Evolutionary conservation across 2,113 vertebrate species (phyloP).

Genomic region (Bombycilla garrulus): DNA sequence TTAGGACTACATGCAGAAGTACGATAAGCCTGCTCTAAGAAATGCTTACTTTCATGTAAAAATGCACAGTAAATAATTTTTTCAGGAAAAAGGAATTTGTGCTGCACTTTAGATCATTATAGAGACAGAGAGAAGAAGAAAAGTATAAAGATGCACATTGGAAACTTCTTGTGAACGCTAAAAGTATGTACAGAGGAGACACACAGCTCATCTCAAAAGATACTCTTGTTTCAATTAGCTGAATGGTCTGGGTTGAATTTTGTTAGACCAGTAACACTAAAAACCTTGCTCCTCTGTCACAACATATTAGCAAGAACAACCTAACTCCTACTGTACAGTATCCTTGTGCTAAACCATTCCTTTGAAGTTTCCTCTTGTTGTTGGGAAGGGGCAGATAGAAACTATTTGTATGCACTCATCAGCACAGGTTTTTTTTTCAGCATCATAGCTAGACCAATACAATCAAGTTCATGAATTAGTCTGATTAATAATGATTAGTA

Average conservation of each 20-base stretch:
- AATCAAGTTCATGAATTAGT: background rate
- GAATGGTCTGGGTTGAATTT: background rate
- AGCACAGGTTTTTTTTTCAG: background rate
- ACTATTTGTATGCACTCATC: background rate
- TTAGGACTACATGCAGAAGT: background rate
- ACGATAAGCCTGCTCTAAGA: slow-evolving; percentile 3
- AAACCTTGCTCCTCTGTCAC: background rate
- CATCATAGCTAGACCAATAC: background rate
- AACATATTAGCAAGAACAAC: background rate
- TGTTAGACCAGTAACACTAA: background rate
- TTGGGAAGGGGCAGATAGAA: background rate
- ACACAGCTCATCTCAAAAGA: background rate
- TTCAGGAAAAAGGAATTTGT: background rate
- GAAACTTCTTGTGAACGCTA: background rate
- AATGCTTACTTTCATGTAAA: slow-evolving; percentile 1
- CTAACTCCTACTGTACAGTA: background rate
- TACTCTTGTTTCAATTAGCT: background rate
- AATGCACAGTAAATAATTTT: background rate
- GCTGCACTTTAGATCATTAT: background rate
- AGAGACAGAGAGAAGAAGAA: background rate
- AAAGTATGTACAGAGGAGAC: background rate
- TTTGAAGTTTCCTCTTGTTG: background rate
- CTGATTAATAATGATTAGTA: background rate
- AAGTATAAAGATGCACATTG: background rate
- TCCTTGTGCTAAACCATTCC: background rate